Percentiles rank a stretch among this genome's conserved stretches.
phyloP scores from a whole-genome alignment of 2,113 vertebrate species.

The Zosterops lateralis region DNA sequence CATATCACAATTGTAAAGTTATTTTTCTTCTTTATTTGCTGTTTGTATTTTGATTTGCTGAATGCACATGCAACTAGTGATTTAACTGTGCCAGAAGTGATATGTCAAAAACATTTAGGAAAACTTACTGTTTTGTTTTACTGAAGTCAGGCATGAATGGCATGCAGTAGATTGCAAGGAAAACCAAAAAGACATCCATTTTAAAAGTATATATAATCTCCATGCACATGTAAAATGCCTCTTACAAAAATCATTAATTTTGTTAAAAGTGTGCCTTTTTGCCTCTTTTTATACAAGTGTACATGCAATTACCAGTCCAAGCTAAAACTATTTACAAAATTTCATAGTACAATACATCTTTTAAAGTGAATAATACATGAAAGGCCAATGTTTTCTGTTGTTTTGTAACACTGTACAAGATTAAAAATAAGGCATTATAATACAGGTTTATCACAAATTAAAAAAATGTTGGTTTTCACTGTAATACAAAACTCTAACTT shows the following conservation, averaged over 20 bases:
- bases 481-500: conserved; percentile 68
- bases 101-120: conserved; percentile 54
- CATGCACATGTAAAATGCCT: conserved; percentile 67
- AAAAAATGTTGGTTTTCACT: conserved; percentile 63
- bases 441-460: conserved; percentile 79
- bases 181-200: conserved; percentile 50
- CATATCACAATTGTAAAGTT: not conserved
- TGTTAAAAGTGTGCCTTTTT: conserved; percentile 72
- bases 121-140: conserved; percentile 53
- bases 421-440: conserved; percentile 92
- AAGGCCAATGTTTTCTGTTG: conserved; percentile 81
- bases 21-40: conserved; percentile 24
- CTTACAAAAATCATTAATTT: conserved; percentile 79
- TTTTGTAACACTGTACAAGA: conserved; percentile 81
- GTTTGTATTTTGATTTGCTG: conserved; percentile 49
- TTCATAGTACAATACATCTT: conserved; percentile 81
- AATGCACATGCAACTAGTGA: conserved; percentile 43
- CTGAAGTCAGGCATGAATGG: conserved; percentile 59
- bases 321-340: conserved; percentile 86
- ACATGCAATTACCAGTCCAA: conserved; percentile 76
- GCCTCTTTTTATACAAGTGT: conserved; percentile 75
- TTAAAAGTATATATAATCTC: conserved; percentile 44
- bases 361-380: conserved; percentile 84
- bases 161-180: conserved; percentile 66
- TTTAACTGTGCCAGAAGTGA: conserved; percentile 15